phyloP scores from a whole-genome alignment of 1,140 invertebrate genomes.

The Riptortus pedestris region DNA sequence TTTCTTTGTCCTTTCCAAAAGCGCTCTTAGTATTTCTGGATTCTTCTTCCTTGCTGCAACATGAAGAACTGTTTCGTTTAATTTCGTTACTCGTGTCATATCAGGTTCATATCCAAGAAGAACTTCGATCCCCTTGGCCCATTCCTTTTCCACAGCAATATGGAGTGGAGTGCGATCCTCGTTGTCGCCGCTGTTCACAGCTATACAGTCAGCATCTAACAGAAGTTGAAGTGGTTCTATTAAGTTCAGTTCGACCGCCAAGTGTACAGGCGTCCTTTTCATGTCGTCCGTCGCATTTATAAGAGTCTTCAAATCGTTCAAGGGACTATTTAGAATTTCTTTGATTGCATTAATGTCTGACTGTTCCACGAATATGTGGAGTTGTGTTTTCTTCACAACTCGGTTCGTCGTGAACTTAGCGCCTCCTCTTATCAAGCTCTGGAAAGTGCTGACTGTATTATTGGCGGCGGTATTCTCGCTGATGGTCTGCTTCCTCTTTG shows the following conservation, averaged over 20 bases:
- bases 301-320: too few species aligned
- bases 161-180: constrained; percentile 65
- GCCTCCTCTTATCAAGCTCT: constrained; percentile 11
- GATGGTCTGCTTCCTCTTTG: not conserved
- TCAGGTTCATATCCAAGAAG: not conserved
- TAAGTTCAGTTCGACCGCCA: constrained; percentile 38
- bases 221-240: constrained; percentile 15
- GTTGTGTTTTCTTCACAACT: constrained; percentile 13
- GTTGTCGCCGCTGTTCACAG: constrained; percentile 42
- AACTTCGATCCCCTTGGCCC: constrained; percentile 40
- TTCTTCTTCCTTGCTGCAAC: constrained; percentile 48
- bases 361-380: constrained; percentile 26
- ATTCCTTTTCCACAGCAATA: constrained; percentile 58
- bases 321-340: constrained; percentile 37
- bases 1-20: constrained; percentile 36
- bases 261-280: constrained; percentile 49
- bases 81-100: constrained; percentile 34
- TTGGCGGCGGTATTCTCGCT: not conserved
- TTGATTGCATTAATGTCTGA: constrained; percentile 35
- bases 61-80: constrained; percentile 43
- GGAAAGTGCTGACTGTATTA: not conserved
- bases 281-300: constrained; percentile 41
- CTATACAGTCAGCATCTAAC: constrained; percentile 29
- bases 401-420: constrained; percentile 2
- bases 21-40: constrained; percentile 47